Evolutionary conservation across 1,140 invertebrate genomes (phyloP).

Genomic region (Drosophila virilis): DNA sequence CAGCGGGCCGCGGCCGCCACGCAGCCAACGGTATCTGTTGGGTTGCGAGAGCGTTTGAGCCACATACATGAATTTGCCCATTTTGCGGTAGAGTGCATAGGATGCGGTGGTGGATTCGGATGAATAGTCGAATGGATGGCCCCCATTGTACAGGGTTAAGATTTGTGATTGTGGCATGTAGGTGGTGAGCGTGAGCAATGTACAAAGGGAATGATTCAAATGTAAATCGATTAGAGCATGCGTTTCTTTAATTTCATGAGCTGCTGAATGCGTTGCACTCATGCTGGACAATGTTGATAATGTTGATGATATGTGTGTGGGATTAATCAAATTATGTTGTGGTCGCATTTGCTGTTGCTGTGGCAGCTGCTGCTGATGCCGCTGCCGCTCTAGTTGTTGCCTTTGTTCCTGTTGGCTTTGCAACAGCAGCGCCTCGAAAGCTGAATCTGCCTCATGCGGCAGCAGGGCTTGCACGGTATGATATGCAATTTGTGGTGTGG

Average conservation of each 20-base stretch:
- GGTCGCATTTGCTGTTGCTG: not conserved
- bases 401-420: conserved; percentile 60
- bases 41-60: conserved; percentile 75
- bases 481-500: conserved; percentile 53
- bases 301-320: conserved; percentile 45
- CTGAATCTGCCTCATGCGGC: conserved; percentile 69
- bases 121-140: conserved; percentile 20
- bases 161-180: conserved; percentile 80
- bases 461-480: conserved; percentile 75
- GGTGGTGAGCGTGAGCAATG: conserved; percentile 79
- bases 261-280: conserved; percentile 16
- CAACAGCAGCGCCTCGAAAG: conserved; percentile 74
- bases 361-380: not conserved
- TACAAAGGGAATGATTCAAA: conserved; percentile 80
- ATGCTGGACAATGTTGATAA: conserved; percentile 31
- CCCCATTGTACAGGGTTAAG: conserved; percentile 72
- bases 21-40: conserved; percentile 90
- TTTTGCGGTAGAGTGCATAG: conserved; percentile 73
- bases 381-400: conserved; percentile 40
- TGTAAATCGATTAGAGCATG: conserved; percentile 80
- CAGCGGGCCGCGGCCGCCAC: conserved; percentile 88
- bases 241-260: conserved; percentile 75
- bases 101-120: conserved; percentile 44
- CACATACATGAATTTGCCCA: conserved; percentile 75
- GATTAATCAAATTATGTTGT: conserved; percentile 20